phyloP scores from a whole-genome alignment of 2,797 vertebrate species.

The Myioborus miniatus region DNA sequence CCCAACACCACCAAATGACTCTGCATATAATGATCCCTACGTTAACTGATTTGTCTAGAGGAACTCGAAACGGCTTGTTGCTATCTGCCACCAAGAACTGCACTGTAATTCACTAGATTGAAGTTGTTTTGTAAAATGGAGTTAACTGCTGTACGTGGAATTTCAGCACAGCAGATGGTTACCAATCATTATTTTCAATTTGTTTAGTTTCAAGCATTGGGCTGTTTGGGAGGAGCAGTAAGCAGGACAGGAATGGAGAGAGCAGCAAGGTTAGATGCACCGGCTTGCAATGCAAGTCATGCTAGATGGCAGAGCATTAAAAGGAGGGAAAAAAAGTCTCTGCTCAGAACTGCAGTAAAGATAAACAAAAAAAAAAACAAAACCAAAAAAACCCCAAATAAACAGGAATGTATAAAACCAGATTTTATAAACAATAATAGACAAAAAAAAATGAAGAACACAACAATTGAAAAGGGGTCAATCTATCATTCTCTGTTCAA shows the following conservation, averaged over 20 bases:
- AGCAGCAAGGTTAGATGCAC: constrained; percentile 21
- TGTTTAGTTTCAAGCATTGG: constrained; percentile 73
- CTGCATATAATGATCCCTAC: constrained; percentile 34
- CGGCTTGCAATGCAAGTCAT: constrained; percentile 1
- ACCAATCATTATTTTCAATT: constrained; percentile 80
- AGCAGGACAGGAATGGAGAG: constrained; percentile 24
- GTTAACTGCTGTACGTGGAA: constrained; percentile 79
- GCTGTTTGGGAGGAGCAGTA: constrained; percentile 53
- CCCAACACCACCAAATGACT: constrained; percentile 9
- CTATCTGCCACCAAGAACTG: constrained; percentile 71
- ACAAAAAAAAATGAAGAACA: not conserved
- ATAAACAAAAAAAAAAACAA: not conserved
- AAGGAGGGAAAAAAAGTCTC: not conserved
- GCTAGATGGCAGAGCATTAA: constrained; percentile 21
- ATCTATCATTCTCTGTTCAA: constrained; percentile 5
- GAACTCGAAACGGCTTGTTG: constrained; percentile 70
- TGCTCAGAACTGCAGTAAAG: not conserved
- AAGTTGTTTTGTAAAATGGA: constrained; percentile 80
- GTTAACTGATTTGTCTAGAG: constrained; percentile 61
- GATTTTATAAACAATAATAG: not conserved
- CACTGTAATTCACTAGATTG: constrained; percentile 76
- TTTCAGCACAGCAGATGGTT: constrained; percentile 80
- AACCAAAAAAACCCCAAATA: too few species aligned
- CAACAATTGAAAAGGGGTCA: constrained; percentile 6
- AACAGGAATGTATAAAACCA: not conserved